These are phyloP conservation scores for Crocodylus rhombifer DNA, from an alignment of 2,797 vertebrate genomes.

Conservation along the genomic window DNA sequence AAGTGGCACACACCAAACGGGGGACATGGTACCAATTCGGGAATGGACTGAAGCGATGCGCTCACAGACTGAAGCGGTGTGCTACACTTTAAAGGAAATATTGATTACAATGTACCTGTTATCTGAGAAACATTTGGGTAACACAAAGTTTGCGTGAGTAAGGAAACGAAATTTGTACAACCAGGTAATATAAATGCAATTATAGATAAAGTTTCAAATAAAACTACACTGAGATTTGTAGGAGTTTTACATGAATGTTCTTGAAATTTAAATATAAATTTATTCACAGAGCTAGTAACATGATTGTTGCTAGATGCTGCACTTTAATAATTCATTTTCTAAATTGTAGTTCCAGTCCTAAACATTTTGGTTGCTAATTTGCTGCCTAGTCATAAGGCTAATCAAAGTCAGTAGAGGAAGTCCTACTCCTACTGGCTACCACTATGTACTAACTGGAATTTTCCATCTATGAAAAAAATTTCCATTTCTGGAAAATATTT, in stretches of 20 bases:
- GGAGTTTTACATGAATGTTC: background rate
- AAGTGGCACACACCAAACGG: too few species aligned
- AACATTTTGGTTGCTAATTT: background rate
- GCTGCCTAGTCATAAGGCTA: background rate
- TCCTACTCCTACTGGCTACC: too few species aligned
- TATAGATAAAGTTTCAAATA: background rate
- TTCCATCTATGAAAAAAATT: too few species aligned
- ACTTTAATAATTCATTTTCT: background rate
- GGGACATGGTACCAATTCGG: too few species aligned
- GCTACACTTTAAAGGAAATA: too few species aligned
- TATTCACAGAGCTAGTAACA: background rate
- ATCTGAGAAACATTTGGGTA: background rate
- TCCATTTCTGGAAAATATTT: too few species aligned
- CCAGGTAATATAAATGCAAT: background rate
- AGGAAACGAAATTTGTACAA: background rate
- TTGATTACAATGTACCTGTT: too few species aligned
- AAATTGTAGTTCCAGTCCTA: background rate
- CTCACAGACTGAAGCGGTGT: too few species aligned
- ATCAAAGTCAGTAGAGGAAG: background rate
- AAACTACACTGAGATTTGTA: background rate
- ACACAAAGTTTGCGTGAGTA: background rate
- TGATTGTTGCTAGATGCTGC: background rate
- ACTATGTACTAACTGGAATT: too few species aligned
- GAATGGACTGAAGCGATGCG: too few species aligned
- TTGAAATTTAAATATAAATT: background rate